A percentile compares a stretch with the other conserved stretches of the same genome.
These are phyloP conservation scores for Rhinatrema bivittatum DNA, from an alignment of 2,797 vertebrate species.

Conservation along the genomic window DNA sequence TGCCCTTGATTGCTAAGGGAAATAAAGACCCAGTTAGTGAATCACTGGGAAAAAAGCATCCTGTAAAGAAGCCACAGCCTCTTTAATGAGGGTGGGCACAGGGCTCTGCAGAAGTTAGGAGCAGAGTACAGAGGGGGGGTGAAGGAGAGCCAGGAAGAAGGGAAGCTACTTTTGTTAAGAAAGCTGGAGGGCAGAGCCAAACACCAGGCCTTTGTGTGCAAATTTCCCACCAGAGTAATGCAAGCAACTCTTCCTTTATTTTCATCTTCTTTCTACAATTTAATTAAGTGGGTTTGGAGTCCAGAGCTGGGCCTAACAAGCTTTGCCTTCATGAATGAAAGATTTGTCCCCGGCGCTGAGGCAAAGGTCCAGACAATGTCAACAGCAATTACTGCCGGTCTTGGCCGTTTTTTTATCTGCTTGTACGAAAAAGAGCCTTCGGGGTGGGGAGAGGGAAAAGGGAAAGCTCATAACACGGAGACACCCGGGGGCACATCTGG, in stretches of 20 bases:
- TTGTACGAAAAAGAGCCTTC: constrained; percentile 39
- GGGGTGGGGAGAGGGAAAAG: neutral
- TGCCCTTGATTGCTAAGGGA: constrained; percentile 60
- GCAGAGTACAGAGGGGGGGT: constrained; percentile 1
- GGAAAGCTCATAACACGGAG: neutral
- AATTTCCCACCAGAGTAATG: constrained; percentile 85
- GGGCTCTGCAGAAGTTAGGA: constrained; percentile 30
- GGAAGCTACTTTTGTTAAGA: constrained; percentile 32
- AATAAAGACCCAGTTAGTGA: constrained; percentile 53
- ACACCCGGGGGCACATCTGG: no score
- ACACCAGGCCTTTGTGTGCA: constrained; percentile 89
- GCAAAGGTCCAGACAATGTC: constrained; percentile 79
- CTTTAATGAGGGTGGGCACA: constrained; percentile 71
- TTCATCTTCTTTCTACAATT: constrained; percentile 72
- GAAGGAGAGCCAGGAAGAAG: neutral
- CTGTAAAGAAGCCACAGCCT: constrained; percentile 49
- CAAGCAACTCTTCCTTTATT: no score
- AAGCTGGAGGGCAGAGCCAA: constrained; percentile 48
- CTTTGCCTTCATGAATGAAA: constrained; percentile 86
- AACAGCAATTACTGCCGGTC: constrained; percentile 79
- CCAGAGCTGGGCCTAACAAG: constrained; percentile 78
- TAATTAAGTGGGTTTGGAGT: constrained; percentile 92
- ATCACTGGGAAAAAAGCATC: constrained; percentile 73
- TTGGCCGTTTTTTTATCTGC: constrained; percentile 53
- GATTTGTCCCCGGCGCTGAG: constrained; percentile 85